Percentiles rank a stretch among this genome's conserved stretches.
Evolutionary conservation across 2,797 vertebrate genomes (phyloP).

Genomic region (Acestrorhynchus altus): DNA sequence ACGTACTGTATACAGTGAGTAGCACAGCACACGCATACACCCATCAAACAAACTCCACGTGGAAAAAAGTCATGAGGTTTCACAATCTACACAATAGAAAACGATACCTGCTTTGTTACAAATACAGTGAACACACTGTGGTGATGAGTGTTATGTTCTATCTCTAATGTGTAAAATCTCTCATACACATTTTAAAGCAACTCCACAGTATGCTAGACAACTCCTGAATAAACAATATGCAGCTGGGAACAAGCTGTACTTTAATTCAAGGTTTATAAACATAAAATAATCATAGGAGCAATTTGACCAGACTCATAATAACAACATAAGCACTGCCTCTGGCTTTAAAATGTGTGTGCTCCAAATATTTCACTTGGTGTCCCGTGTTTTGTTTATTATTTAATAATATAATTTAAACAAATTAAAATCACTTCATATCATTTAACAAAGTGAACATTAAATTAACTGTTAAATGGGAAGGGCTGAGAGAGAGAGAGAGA

Average conservation of each 20-base stretch:
- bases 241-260: not conserved
- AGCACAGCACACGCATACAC: not conserved
- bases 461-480: not conserved
- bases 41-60: not conserved
- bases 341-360: not conserved
- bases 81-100: no score
- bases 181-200: not conserved
- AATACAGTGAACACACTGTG: not conserved
- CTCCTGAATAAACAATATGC: not conserved
- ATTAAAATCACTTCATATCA: not conserved
- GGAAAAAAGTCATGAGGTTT: no score
- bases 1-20: constrained; percentile 20
- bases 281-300: no score
- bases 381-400: not conserved
- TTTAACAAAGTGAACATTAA: constrained; percentile 6
- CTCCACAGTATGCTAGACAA: not conserved
- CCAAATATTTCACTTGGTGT: not conserved
- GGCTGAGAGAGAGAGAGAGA: not conserved
- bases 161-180: not conserved
- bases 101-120: not conserved
- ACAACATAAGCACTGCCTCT: not conserved
- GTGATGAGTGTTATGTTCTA: not conserved
- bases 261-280: not conserved
- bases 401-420: not conserved
- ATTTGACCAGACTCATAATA: no score